Evolutionary conservation across 2,797 vertebrate genomes (phyloP), one percentile per base, ranked within the genome.

Genomic region (Argya squamiceps): DNA sequence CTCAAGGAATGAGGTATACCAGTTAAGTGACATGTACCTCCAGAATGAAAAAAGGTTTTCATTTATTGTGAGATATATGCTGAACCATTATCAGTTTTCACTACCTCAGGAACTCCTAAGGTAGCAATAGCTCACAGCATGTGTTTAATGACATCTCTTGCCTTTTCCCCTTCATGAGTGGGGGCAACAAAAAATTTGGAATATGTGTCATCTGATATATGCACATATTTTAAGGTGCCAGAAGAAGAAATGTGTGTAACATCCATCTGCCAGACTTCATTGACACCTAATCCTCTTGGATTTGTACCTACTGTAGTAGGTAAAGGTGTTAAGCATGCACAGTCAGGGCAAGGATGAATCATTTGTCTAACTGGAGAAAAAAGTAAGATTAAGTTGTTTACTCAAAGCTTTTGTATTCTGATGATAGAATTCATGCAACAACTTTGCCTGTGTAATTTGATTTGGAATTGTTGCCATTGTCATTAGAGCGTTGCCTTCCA

Each of bases 1-100:
- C 26, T 64, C 3, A 5, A 44, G 39, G 32, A 15, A 30, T 15
- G 49, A 44, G 12, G 16, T 44, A 20, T 12, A 6, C 32, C 16
- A 15, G 32, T 53, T 64, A 36, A 78, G 39, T 24, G 30, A 43
- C 0, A 0, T 29, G 26, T 19, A 30, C 39, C 21, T 10, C n/a
- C 36, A 53, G 39, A 55, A 2, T 44, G 39, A 26, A 55, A 21
- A 30, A 55, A 32, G 3, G 13, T 26, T 55, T 46, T 44, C 49
- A 10, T 32, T 37, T 27, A 15, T 24, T 44, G 13, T 55, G 60
- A 26, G 16, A 32, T 27, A 10, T 20, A 16, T 27, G 14, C 14
- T 56, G 34, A 29, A 47, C 12, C 23, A 14, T n/a, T 29, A 15
- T 23, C 19, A n/a, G 30, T 49, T 68, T 39, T 80, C 52, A 19